Evolutionary conservation across 1,140 invertebrate genomes (phyloP).

Genomic region (Onthophagus taurus): DNA sequence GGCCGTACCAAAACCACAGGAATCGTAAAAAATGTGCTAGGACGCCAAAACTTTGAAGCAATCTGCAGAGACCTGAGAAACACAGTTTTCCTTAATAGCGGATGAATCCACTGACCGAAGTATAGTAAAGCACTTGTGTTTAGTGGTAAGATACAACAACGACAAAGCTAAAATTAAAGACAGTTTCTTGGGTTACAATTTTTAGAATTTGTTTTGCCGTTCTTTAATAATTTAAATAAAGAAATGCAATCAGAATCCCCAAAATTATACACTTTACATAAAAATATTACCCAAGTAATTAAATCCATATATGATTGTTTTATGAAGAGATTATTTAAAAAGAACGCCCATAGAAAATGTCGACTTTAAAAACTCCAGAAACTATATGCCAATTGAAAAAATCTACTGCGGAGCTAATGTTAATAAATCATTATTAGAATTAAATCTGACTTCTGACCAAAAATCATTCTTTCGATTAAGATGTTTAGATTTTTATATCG

Average conservation of each 20-base stretch:
- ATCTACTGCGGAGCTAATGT: no score
- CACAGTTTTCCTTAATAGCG: slow-evolving; percentile 35
- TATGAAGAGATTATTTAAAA: background rate
- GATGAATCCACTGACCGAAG: slow-evolving; percentile 35
- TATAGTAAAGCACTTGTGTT: slow-evolving; percentile 29
- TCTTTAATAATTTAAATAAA: background rate
- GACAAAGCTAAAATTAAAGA: slow-evolving; percentile 19
- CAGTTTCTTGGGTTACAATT: slow-evolving; percentile 21
- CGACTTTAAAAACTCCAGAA: slow-evolving; percentile 16
- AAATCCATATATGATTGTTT: background rate
- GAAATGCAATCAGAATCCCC: slow-evolving; percentile 1
- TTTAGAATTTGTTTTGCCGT: background rate
- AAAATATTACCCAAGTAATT: background rate
- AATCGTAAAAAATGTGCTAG: slow-evolving; percentile 13
- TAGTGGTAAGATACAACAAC: slow-evolving; percentile 24
- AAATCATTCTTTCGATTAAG: no score
- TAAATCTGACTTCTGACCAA: no score
- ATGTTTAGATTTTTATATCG: no score
- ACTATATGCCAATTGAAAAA: no score
- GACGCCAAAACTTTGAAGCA: slow-evolving; percentile 1
- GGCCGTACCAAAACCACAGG: slow-evolving; percentile 15
- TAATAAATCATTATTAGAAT: no score
- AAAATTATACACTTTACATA: background rate
- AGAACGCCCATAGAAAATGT: slow-evolving; percentile 11
- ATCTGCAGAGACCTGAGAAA: slow-evolving; percentile 22